phyloP scores from a whole-genome alignment of 2,888 invertebrate species.

The Thymelicus lineola region DNA sequence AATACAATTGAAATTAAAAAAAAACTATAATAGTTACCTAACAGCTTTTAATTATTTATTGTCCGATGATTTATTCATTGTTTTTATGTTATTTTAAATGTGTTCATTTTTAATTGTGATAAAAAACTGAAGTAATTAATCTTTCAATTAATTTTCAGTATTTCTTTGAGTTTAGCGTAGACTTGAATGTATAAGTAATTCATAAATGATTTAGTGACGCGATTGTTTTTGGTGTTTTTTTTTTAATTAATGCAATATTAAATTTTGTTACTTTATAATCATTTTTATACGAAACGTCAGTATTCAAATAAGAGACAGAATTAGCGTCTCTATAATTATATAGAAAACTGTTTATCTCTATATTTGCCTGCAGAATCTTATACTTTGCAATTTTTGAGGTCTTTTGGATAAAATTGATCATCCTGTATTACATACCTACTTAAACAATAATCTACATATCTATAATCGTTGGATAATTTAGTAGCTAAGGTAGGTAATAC shows the following conservation, averaged over 20 bases:
- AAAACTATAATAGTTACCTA: not conserved
- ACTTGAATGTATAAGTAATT: not conserved
- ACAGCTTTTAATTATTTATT: not conserved
- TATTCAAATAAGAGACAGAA: too few relatives aligned
- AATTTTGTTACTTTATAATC: not conserved
- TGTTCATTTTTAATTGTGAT: not conserved
- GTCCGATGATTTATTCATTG: not conserved
- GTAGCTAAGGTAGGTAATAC: too few relatives aligned
- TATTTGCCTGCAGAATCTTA: too few relatives aligned
- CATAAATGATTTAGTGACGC: not conserved
- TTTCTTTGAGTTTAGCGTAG: not conserved
- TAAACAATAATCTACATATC: too few relatives aligned
- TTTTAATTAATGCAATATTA: not conserved
- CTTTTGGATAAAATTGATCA: too few relatives aligned
- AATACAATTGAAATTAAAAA: constrained; percentile 4
- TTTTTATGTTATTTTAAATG: not conserved
- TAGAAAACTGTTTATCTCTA: too few relatives aligned
- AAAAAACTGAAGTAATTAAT: constrained; percentile 11
- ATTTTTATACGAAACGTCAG: not conserved
- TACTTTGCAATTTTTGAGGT: too few relatives aligned
- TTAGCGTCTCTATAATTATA: too few relatives aligned
- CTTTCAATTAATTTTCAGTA: constrained; percentile 5
- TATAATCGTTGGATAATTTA: too few relatives aligned
- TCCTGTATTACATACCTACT: too few relatives aligned
- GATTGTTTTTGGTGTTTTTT: not conserved